Percentiles rank a stretch among this genome's conserved stretches.
Evolutionary conservation across 2,113 vertebrate genomes (phyloP).

Genomic region (Agelaius phoeniceus): DNA sequence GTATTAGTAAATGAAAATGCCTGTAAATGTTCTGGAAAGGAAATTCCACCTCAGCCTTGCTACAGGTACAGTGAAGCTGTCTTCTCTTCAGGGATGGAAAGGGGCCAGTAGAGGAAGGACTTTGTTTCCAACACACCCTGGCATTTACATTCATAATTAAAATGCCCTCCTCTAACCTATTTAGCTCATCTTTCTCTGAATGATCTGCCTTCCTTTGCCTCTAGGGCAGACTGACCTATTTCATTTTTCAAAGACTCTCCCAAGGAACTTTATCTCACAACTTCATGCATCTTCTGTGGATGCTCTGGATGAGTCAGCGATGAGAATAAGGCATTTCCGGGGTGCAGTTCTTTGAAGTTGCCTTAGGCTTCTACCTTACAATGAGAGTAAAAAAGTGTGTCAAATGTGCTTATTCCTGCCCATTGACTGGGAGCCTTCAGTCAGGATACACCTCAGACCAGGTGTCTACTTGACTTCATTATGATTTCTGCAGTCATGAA

Average conservation of each 20-base stretch:
- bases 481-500: not conserved
- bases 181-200: slow-evolving; percentile 4
- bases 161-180: not conserved
- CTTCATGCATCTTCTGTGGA: not conserved
- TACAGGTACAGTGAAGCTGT: not conserved
- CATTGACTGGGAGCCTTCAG: not conserved
- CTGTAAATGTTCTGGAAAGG: not conserved
- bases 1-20: not conserved
- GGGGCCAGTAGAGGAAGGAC: not conserved
- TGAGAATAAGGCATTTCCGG: not conserved
- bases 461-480: not conserved
- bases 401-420: not conserved
- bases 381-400: not conserved
- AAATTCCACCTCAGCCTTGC: not conserved
- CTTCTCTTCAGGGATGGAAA: not conserved
- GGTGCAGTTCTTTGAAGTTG: not conserved
- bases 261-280: not conserved
- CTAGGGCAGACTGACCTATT: not conserved
- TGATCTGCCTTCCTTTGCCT: not conserved
- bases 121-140: not conserved
- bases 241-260: not conserved
- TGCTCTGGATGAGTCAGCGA: not conserved
- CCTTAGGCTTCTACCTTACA: not conserved
- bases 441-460: not conserved
- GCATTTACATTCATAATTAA: not conserved